Evolutionary conservation across 2,113 vertebrate species (phyloP).

Genomic region (Engraulis encrasicolus): DNA sequence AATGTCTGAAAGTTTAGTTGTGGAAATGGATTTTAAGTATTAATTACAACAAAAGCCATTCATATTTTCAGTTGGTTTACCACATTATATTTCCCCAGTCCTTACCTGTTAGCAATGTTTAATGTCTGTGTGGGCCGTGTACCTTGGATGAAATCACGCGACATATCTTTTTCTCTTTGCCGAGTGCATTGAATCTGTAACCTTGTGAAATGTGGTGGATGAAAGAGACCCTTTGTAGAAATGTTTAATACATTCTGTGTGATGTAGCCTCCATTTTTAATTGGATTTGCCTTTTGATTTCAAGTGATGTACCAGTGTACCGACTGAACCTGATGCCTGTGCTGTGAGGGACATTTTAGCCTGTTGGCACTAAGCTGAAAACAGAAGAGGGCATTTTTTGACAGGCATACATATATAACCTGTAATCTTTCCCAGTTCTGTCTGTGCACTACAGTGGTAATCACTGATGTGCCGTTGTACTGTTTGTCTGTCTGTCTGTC

Average conservation of each 20-base stretch:
- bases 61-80: neutral
- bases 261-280: neutral
- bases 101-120: neutral
- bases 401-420: neutral
- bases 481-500: neutral
- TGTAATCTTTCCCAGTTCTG: neutral
- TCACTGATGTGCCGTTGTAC: neutral
- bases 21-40: neutral
- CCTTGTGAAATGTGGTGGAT: neutral
- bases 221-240: slow-evolving; percentile 13
- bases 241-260: neutral
- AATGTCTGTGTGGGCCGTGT: neutral
- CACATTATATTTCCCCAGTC: neutral
- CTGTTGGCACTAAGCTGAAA: neutral
- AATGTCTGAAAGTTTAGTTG: neutral
- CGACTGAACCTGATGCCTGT: neutral
- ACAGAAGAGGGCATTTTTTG: neutral
- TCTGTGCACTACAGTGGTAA: neutral
- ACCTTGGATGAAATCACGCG: neutral
- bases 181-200: slow-evolving; percentile 10
- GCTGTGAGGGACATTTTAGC: neutral
- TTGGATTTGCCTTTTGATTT: slow-evolving; percentile 4
- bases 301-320: neutral
- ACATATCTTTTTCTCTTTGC: neutral
- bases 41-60: neutral